These are phyloP conservation scores for Bovichtus diacanthus DNA, from an alignment of 2,797 vertebrate species.

Conservation along the genomic window DNA sequence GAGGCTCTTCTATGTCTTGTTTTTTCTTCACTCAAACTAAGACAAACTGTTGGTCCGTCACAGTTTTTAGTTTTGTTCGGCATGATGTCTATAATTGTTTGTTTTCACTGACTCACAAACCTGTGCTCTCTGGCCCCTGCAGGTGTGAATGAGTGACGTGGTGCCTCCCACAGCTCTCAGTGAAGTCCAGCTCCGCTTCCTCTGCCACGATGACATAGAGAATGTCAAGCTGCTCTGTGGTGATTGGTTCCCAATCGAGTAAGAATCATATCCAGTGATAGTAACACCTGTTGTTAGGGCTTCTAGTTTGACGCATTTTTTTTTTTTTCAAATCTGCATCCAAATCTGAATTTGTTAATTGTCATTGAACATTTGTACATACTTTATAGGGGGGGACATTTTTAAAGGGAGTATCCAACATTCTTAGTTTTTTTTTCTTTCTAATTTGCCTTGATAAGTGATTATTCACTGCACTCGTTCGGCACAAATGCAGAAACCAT, in stretches of 20 bases:
- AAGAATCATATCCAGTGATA: conserved; percentile 60
- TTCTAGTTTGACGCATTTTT: neutral
- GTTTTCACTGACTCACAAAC: too few relatives aligned
- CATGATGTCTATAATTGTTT: too few relatives aligned
- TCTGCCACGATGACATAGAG: conserved; percentile 99
- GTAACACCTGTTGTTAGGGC: too few relatives aligned
- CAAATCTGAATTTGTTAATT: neutral
- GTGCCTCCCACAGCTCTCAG: conserved; percentile 93
- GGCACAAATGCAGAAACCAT: too few relatives aligned
- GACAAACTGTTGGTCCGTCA: too few relatives aligned
- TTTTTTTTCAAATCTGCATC: neutral
- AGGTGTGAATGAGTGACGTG: conserved; percentile 99
- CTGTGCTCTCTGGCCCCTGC: conserved; percentile 13
- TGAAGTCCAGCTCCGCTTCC: conserved; percentile 96
- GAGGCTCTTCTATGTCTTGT: too few relatives aligned
- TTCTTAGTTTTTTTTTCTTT: neutral
- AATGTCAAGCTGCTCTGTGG: conserved; percentile 96
- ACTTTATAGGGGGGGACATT: neutral
- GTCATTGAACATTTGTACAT: neutral
- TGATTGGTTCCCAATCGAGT: conserved; percentile 99
- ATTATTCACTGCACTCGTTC: neutral
- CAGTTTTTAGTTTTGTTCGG: too few relatives aligned
- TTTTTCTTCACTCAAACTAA: too few relatives aligned
- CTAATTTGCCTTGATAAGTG: neutral
- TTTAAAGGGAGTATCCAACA: neutral